phyloP scores from a whole-genome alignment of 2,113 vertebrate species.

The Tragulus kanchil region DNA sequence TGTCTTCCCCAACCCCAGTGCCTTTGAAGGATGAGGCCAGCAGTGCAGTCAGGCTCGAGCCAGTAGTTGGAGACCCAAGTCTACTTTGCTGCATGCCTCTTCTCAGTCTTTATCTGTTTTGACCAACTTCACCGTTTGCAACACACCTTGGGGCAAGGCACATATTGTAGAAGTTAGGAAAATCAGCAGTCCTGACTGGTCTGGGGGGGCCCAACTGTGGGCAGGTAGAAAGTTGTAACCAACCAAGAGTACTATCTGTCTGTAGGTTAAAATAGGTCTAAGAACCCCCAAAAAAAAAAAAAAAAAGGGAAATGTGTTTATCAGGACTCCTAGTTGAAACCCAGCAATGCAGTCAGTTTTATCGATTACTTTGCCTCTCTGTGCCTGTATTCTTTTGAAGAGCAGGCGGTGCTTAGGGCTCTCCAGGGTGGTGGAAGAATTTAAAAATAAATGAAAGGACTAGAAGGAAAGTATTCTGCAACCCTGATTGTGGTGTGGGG shows the following conservation, averaged over 20 bases:
- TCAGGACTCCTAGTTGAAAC: background rate
- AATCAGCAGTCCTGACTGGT: background rate
- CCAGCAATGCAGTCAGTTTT: background rate
- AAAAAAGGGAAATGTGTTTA: background rate
- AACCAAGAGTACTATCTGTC: background rate
- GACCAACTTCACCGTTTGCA: background rate
- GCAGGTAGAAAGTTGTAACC: background rate
- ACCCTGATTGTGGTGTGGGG: background rate
- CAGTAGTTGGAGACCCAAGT: background rate
- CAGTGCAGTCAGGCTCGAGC: background rate
- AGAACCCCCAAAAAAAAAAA: background rate
- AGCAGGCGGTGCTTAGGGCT: background rate
- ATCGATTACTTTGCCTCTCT: background rate
- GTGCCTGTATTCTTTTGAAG: background rate
- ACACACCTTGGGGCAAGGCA: fast-evolving
- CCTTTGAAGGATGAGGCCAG: background rate
- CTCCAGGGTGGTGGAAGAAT: background rate
- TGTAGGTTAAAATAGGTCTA: background rate
- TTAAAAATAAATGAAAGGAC: background rate
- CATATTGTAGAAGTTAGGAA: background rate
- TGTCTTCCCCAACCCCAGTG: background rate
- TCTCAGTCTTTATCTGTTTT: background rate
- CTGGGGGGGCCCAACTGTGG: background rate
- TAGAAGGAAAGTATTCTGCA: background rate
- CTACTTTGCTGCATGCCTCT: background rate